Base-by-base conservation (phyloP, 2,797 vertebrate species). In the Spinus olivaceus region DNA sequence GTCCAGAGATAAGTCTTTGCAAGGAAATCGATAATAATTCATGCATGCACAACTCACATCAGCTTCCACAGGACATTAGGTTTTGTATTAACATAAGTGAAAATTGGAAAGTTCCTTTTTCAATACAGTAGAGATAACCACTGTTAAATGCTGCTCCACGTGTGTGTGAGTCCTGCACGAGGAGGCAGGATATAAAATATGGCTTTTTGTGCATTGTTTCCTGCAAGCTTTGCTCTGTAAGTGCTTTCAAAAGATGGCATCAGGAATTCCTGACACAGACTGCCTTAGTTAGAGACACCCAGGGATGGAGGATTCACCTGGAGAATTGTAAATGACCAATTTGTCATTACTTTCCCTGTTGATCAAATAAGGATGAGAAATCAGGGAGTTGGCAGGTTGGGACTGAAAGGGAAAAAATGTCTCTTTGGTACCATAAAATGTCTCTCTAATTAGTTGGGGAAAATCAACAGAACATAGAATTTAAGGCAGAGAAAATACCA, bases 1-100 rank as follows among this genome's bases (percentile, higher is more conserved):
- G 20, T 95, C 77, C 87, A 64, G 88, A 97, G 94, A 97, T 96
- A 97, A 97, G 95, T 91, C 95, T 96, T 95, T 95, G 91, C 92
- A 67, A 84, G 81, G 65, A 95, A 97, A 98, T 97, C 59, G 13
- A 96, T 97, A 95, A 86, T 88, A 96, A 95, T 73, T 97, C 96
- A 92, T 92, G 96, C 92, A 84, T 94, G 84, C 92, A 79, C 89
- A 79, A 42, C 88, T 95, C 60, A 21, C 59, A 82, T 80, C 88
- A 83, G 78, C 85, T 97, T 97, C 92, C 89, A 88, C 86, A 96
- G 93, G 95, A 96, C 93, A 93, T 96, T 92, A 96, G 92, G 92
- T 91, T 57, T 71, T 92, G 88, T 89, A 92, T 87, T 96, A 94
- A 96, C 87, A 59, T 77, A 95, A 93, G 86, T 94, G 91, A 94